These are phyloP conservation scores for Myioborus melanocephalus DNA, from an alignment of 2,797 vertebrate species.

Conservation along the genomic window DNA sequence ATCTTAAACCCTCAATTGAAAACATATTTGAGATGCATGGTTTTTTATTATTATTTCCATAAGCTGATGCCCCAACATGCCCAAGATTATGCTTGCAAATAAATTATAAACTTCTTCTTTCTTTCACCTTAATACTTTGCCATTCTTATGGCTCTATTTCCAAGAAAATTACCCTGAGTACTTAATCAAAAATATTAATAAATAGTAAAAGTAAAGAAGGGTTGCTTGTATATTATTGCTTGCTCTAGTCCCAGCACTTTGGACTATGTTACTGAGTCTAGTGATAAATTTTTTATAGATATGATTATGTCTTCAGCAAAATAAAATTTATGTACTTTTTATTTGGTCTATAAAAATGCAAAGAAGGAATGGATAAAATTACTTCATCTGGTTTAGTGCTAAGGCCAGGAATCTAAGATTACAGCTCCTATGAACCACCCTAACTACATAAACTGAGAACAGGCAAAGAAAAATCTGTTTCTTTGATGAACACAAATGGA, in stretches of 20 bases:
- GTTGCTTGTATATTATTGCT: not conserved
- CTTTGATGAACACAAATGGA: not conserved
- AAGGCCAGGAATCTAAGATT: not conserved
- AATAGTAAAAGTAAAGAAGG: not conserved
- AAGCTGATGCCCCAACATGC: not conserved
- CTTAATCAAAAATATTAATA: not conserved
- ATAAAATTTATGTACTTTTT: slow-evolving; percentile 59
- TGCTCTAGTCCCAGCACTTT: not conserved
- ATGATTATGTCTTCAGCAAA: slow-evolving; percentile 42
- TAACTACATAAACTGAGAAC: not conserved
- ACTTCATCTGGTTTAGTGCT: not conserved
- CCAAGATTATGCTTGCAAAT: not conserved
- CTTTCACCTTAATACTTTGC: not conserved
- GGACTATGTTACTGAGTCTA: slow-evolving; percentile 18
- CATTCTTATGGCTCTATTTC: not conserved
- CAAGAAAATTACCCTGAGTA: not conserved
- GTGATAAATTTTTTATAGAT: slow-evolving; percentile 57
- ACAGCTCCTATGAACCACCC: not conserved
- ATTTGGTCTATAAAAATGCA: slow-evolving; percentile 47
- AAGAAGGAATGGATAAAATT: slow-evolving; percentile 3
- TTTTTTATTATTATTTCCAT: not conserved
- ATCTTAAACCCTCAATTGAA: not conserved
- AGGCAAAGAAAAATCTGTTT: not conserved
- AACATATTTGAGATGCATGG: not conserved
- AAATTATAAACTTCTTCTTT: not conserved